phyloP scores from a whole-genome alignment of 2,113 vertebrate species.

The Sakesphorus luctuosus region DNA sequence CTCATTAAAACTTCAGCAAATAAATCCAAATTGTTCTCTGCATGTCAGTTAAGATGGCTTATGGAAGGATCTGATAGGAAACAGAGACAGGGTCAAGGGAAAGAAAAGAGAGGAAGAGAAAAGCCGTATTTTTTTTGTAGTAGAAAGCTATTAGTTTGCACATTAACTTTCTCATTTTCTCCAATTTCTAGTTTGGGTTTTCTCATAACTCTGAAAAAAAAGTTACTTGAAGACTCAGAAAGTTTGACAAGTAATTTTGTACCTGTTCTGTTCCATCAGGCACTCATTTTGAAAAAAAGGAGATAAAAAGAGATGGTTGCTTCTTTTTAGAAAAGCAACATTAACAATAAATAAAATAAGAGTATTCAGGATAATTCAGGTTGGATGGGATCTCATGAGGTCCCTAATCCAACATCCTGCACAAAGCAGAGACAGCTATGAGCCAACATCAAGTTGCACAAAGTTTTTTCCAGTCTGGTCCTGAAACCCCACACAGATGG shows the following conservation, averaged over 20 bases:
- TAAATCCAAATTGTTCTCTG: background rate
- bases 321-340: background rate
- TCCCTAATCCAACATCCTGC: background rate
- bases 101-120: background rate
- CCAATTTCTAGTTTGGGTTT: background rate
- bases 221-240: background rate
- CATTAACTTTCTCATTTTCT: background rate
- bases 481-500: background rate
- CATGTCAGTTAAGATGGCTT: background rate
- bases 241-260: background rate
- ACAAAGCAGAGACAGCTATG: background rate
- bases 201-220: background rate
- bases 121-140: background rate
- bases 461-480: background rate
- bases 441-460: background rate
- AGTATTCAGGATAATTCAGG: background rate
- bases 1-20: background rate
- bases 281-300: background rate
- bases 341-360: background rate
- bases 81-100: background rate
- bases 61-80: background rate
- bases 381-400: background rate
- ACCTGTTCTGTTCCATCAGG: background rate
- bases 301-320: background rate
- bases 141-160: background rate